A percentile compares a stretch with the other conserved stretches of the same genome.
Conservation (phyloP, 2,113 vertebrate species). For the Tyto alba region DNA sequence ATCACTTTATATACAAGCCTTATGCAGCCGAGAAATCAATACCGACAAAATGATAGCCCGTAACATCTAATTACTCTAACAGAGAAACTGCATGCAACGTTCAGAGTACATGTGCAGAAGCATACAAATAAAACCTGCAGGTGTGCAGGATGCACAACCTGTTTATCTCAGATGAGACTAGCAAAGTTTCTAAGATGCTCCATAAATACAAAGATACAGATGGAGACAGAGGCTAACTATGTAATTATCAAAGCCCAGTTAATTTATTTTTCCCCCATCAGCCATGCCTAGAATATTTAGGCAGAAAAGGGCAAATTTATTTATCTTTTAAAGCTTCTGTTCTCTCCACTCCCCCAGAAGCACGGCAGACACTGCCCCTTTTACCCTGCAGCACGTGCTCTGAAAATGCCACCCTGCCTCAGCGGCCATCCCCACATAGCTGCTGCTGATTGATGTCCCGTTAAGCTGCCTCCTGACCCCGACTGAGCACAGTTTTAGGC, state of each 20-base stretch:
- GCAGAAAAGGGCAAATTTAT: neutral
- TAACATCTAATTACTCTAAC: neutral
- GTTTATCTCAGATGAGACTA: neutral
- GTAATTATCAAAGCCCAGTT: neutral
- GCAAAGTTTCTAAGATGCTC: neutral
- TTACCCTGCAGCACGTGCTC: neutral
- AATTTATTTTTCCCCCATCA: neutral
- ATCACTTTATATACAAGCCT: neutral
- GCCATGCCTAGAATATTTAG: neutral
- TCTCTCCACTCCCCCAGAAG: neutral
- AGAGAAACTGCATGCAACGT: neutral
- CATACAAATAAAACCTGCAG: neutral
- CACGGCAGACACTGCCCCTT: neutral
- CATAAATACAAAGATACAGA: neutral
- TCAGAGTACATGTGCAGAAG: fast-evolving
- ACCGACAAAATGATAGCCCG: fast-evolving
- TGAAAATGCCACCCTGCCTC: neutral
- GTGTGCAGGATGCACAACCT: neutral
- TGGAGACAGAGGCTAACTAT: neutral
- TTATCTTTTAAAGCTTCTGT: neutral
- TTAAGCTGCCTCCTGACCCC: constrained; percentile 2
- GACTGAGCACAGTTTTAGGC: neutral
- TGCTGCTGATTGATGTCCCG: neutral
- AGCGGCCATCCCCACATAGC: neutral
- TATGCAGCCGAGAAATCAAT: neutral